Percentiles rank a stretch among this genome's conserved stretches.
Conservation (phyloP, 2,113 vertebrate species). For the Epinephelus cyanopodus region DNA sequence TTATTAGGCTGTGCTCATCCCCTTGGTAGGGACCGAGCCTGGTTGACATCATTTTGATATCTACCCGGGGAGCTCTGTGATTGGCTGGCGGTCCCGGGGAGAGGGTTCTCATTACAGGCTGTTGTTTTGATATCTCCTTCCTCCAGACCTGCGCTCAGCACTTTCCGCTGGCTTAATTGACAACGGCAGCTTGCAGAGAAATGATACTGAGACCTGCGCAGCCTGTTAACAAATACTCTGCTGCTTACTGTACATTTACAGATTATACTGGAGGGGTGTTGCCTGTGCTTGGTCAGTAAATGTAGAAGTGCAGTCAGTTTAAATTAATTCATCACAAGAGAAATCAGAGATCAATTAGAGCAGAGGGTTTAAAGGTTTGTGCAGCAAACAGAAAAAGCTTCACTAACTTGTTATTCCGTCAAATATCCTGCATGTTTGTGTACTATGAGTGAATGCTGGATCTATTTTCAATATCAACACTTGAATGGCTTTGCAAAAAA, state of each 20-base stretch:
- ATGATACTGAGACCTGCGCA: not conserved
- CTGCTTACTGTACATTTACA: not conserved
- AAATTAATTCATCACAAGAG: not conserved
- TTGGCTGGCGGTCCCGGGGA: conserved; percentile 46
- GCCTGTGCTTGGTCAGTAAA: conserved; percentile 1
- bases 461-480: no score
- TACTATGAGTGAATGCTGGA: no score
- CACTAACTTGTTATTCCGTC: not conserved
- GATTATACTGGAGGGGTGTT: not conserved
- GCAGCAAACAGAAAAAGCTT: not conserved
- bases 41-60: conserved; percentile 46
- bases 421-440: not conserved
- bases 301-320: not conserved
- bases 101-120: conserved; percentile 43
- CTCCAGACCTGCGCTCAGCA: conserved; percentile 51
- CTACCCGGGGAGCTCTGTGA: conserved; percentile 47
- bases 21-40: not conserved
- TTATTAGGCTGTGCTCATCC: conserved; percentile 2
- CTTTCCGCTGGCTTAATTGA: conserved; percentile 45
- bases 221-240: conserved; percentile 25
- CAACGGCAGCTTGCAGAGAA: conserved; percentile 29
- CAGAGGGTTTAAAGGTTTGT: not conserved
- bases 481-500: no score
- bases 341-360: not conserved
- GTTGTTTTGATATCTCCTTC: conserved; percentile 52